Base-by-base conservation (phyloP, 2,797 vertebrate genomes). In the Gadopsis bispinosus region DNA sequence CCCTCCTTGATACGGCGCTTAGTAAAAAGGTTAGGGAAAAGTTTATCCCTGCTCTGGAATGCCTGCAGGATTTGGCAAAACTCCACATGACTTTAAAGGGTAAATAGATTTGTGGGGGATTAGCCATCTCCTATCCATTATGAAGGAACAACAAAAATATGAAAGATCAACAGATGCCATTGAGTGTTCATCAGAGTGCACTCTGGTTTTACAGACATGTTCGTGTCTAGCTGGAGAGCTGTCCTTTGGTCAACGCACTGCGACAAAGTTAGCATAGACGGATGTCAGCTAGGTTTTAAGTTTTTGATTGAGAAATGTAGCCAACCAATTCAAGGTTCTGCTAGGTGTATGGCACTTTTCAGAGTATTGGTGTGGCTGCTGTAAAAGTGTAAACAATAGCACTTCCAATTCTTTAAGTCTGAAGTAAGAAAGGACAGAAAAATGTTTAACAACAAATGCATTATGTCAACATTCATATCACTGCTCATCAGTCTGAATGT, bases 51-150 rank as follows among this genome's bases (percentile, higher is more conserved):
- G 45, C 67, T 69, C 58, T 69, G 59, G 50, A 80, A 70, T 43
- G 14, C 43, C 61, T 75, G 64, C 29, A 78, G 59, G 47, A 81
- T 85, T 73, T 65, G 43, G 26, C n/a, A 69, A 67, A 47, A 59
- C 66, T 69, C 29, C 11, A 59, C 51, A 61, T 61, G 22, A 81
- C 20, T 11, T 82, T 68, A 59, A 84, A 68, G 4, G 13, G 22
- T 22, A 75, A 68, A 55, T 63, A 79, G 39, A 81, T 80, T 54
- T 58, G 43, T 66, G 39, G 31, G 2, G 39, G 50, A 73, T 78
- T 37, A 60, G n/a, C 29, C 53, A 43, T 60, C 26, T 73, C 43
- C 22, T 41, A 65, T 71, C 26, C 9, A 65, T 78, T 73, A 47
- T 74, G 16, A 50, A 60, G 59, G 8, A 63, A 37, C 16, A 73